These are phyloP conservation scores for Albula glossodonta DNA, from an alignment of 2,113 vertebrate species.

Conservation along the genomic window DNA sequence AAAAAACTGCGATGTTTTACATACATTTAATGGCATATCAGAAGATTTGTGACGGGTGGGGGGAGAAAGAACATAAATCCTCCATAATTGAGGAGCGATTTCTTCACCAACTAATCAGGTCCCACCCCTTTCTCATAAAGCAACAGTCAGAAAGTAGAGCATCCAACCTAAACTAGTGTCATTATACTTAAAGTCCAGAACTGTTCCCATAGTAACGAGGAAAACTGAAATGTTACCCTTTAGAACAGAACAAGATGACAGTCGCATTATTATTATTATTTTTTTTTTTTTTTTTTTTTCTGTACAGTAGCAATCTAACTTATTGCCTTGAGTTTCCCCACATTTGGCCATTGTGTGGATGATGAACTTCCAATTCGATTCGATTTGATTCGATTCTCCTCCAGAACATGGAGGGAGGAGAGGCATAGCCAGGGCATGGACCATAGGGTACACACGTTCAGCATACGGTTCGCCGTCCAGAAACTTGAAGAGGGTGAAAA, in stretches of 20 bases:
- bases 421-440: slow-evolving; percentile 65
- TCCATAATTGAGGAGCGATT: slow-evolving; percentile 35
- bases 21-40: slow-evolving; percentile 47
- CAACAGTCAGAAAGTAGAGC: slow-evolving; percentile 37
- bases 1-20: slow-evolving; percentile 42
- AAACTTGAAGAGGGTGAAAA: slow-evolving; percentile 38
- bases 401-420: slow-evolving; percentile 45
- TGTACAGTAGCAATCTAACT: slow-evolving; percentile 31
- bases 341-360: slow-evolving; percentile 40
- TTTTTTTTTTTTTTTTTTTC: background rate
- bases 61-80: background rate
- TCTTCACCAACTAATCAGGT: slow-evolving; percentile 34
- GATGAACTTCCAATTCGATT: slow-evolving; percentile 47
- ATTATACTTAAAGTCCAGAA: slow-evolving; percentile 33
- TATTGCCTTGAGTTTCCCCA: slow-evolving; percentile 46
- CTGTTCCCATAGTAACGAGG: slow-evolving; percentile 42
- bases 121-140: slow-evolving; percentile 15
- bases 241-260: slow-evolving; percentile 41
- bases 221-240: slow-evolving; percentile 29
- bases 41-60: slow-evolving; percentile 23
- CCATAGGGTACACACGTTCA: slow-evolving; percentile 65
- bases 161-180: slow-evolving; percentile 39
- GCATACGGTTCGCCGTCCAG: slow-evolving; percentile 60
- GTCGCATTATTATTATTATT: slow-evolving; percentile 25
- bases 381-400: slow-evolving; percentile 42